Evolutionary conservation across 1,140 invertebrate species (phyloP).

Genomic region (Bombus polaris): DNA sequence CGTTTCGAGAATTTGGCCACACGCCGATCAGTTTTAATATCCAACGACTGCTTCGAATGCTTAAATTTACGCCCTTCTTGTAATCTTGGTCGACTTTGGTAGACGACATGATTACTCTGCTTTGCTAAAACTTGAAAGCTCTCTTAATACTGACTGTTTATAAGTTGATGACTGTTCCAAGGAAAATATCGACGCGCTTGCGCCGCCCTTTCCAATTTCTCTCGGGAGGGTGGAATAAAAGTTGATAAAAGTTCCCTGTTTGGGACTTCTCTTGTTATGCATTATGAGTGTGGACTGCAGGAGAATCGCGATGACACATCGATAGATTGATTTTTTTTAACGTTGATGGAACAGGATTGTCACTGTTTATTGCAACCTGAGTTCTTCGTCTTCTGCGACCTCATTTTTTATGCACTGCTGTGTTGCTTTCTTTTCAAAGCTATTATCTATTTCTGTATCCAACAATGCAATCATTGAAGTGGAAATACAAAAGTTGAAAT

Average conservation of each 20-base stretch:
- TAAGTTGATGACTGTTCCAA: too few species aligned
- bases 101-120: not conserved
- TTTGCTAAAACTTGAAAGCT: not conserved
- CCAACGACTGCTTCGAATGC: constrained; percentile 29
- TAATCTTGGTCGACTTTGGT: not conserved
- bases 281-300: not conserved
- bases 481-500: too few species aligned
- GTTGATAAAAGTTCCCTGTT: not conserved
- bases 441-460: too few species aligned
- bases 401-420: not conserved
- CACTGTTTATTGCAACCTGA: not conserved
- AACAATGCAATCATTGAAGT: too few species aligned
- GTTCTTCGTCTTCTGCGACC: not conserved
- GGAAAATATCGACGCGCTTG: constrained; percentile 15
- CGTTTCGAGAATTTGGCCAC: constrained; percentile 6
- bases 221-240: not conserved
- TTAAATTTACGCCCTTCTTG: constrained; percentile 1
- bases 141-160: not conserved
- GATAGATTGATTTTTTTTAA: not conserved
- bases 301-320: not conserved
- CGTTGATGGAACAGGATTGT: not conserved
- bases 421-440: too few species aligned
- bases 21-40: constrained; percentile 27
- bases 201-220: not conserved
- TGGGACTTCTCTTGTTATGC: not conserved